Percentiles rank a stretch among this genome's conserved stretches.
Evolutionary conservation across 1,140 invertebrate species (phyloP).

Genomic region (Camponotus pennsylvanicus): DNA sequence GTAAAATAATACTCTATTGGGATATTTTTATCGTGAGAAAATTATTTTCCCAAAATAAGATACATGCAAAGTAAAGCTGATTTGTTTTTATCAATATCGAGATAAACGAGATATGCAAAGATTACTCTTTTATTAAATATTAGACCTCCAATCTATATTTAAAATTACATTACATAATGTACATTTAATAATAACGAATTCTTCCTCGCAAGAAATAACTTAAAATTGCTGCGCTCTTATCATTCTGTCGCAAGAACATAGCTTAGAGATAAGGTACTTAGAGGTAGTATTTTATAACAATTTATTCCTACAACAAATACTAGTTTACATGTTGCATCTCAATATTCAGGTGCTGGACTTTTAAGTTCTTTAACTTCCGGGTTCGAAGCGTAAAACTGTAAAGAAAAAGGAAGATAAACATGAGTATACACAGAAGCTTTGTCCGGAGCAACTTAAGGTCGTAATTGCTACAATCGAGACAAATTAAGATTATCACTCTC

Average conservation of each 20-base stretch:
- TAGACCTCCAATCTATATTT: not conserved
- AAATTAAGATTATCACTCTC: not conserved
- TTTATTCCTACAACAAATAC: slow-evolving; percentile 59
- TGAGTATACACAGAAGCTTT: not conserved
- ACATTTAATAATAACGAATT: not conserved
- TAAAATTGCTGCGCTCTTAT: not conserved
- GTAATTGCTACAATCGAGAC: too few relatives aligned
- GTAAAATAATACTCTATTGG: not conserved
- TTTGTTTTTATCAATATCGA: not conserved
- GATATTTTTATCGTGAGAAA: not conserved
- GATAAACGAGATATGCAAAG: not conserved
- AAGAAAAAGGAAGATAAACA: slow-evolving; percentile 75
- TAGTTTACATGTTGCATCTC: slow-evolving; percentile 69
- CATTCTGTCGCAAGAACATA: not conserved
- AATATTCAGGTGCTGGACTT: slow-evolving; percentile 89
- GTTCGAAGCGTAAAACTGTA: slow-evolving; percentile 89
- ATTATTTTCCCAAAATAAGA: too few relatives aligned
- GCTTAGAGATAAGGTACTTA: not conserved
- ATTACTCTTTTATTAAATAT: slow-evolving; percentile 37
- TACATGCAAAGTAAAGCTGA: not conserved
- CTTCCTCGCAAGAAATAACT: not conserved
- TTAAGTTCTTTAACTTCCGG: slow-evolving; percentile 88
- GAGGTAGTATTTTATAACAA: slow-evolving; percentile 35
- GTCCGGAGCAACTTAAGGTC: not conserved
- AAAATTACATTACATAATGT: slow-evolving; percentile 36